Conservation (phyloP, 1,140 invertebrate species). For the Camponotus pennsylvanicus region DNA sequence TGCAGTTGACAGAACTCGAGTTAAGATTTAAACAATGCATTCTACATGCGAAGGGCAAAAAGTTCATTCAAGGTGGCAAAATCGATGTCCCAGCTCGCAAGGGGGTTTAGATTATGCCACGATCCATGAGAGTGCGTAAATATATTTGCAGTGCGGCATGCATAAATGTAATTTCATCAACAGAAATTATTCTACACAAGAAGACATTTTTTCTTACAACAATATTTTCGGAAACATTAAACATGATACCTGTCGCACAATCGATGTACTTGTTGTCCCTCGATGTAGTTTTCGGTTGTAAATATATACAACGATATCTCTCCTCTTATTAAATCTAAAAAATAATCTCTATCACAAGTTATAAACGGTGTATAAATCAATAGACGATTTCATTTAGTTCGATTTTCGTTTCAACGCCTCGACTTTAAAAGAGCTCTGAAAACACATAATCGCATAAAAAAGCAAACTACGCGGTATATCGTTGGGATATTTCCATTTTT, state of each 20-base stretch:
- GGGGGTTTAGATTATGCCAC: not conserved
- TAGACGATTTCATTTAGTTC: not conserved
- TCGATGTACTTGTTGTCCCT: not conserved
- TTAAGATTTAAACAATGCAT: not conserved
- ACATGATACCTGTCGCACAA: not conserved
- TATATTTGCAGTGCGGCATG: not conserved
- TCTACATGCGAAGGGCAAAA: not conserved
- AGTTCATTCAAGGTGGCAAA: not conserved
- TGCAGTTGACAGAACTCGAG: not conserved
- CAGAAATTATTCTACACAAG: not conserved
- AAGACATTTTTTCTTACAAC: not conserved
- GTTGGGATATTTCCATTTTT: slow-evolving; percentile 21
- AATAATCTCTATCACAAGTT: no score
- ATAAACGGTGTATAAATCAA: no score
- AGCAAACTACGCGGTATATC: not conserved
- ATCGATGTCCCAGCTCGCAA: not conserved
- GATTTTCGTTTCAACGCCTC: not conserved
- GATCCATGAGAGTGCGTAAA: not conserved
- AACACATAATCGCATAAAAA: slow-evolving; percentile 7
- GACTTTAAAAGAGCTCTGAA: slow-evolving; percentile 5
- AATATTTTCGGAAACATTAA: not conserved
- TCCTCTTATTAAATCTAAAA: no score
- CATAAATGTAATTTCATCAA: not conserved
- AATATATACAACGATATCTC: not conserved
- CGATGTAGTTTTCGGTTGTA: not conserved